Conservation (phyloP, 2,113 vertebrate species). For the Regulus satrapa region DNA sequence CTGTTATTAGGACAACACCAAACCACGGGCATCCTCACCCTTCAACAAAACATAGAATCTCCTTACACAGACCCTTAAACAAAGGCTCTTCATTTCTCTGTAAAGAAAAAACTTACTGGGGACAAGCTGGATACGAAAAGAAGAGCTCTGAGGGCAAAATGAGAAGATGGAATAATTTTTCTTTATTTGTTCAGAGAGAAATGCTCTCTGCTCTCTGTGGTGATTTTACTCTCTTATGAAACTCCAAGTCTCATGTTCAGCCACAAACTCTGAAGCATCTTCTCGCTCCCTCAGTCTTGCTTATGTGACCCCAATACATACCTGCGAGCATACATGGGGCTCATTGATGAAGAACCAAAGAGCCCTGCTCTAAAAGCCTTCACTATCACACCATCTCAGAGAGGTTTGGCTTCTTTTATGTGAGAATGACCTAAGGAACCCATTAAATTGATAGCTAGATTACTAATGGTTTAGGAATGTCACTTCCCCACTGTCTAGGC, state of each 20-base stretch:
- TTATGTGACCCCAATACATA: not conserved
- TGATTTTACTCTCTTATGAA: not conserved
- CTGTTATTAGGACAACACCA: not conserved
- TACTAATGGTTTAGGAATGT: conserved; percentile 38
- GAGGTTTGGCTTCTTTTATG: not conserved
- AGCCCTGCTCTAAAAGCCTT: not conserved
- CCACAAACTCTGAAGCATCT: not conserved
- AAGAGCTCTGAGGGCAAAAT: not conserved
- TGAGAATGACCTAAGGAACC: not conserved
- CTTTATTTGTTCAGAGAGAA: not conserved
- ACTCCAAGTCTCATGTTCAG: not conserved
- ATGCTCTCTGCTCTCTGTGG: not conserved
- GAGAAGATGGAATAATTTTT: not conserved
- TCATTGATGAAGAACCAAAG: not conserved
- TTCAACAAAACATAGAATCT: not conserved
- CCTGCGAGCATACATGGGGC: not conserved
- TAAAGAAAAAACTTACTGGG: not conserved
- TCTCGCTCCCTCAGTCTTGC: not conserved
- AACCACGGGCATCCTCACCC: not conserved
- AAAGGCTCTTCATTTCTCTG: not conserved
- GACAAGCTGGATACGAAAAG: not conserved
- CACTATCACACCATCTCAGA: not conserved
- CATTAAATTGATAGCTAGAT: not conserved
- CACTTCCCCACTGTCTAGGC: conserved; percentile 35
- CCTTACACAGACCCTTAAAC: not conserved